A percentile compares a stretch with the other conserved stretches of the same genome.
Conservation (phyloP, 1,140 invertebrate genomes). For the Drosophila kepulauana region DNA sequence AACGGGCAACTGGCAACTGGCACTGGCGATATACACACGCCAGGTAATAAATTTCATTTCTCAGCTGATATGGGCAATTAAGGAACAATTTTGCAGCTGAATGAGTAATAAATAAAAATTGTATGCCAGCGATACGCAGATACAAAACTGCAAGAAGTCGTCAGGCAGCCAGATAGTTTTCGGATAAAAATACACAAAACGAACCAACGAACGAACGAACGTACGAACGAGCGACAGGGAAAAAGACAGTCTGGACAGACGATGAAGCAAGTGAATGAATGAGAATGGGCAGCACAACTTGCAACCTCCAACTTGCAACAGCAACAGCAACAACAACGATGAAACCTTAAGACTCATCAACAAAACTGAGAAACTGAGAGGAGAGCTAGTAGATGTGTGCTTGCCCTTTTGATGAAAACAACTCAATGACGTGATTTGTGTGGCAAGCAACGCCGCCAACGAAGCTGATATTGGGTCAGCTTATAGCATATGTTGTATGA, state of each 20-base stretch:
- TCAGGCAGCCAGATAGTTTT: slow-evolving; percentile 77
- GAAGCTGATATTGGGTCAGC: slow-evolving; percentile 45
- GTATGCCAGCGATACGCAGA: slow-evolving; percentile 82
- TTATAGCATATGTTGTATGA: slow-evolving; percentile 6
- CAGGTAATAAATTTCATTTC: slow-evolving; percentile 85
- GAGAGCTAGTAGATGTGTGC: slow-evolving; percentile 32
- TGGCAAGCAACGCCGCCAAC: slow-evolving; percentile 59
- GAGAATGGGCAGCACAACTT: slow-evolving; percentile 31
- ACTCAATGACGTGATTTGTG: slow-evolving; percentile 80
- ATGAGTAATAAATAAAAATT: slow-evolving; percentile 85
- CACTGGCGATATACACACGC: slow-evolving; percentile 81
- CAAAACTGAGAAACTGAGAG: slow-evolving; percentile 13
- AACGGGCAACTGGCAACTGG: slow-evolving; percentile 24
- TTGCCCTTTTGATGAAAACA: slow-evolving; percentile 83
- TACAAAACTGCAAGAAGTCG: slow-evolving; percentile 80
- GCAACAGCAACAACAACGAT: background rate
- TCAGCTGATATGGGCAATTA: slow-evolving; percentile 85
- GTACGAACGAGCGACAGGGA: slow-evolving; percentile 1
- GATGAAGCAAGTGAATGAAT: slow-evolving; percentile 60
- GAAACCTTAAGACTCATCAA: slow-evolving; percentile 16
- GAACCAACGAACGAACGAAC: slow-evolving; percentile 27
- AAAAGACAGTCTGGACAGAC: slow-evolving; percentile 8
- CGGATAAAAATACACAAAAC: slow-evolving; percentile 76
- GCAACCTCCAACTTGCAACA: slow-evolving; percentile 5
- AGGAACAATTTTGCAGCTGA: slow-evolving; percentile 85